These are phyloP conservation scores for Poeciliopsis paucimaculata DNA, from an alignment of 2,797 vertebrate species.

Conservation along the genomic window DNA sequence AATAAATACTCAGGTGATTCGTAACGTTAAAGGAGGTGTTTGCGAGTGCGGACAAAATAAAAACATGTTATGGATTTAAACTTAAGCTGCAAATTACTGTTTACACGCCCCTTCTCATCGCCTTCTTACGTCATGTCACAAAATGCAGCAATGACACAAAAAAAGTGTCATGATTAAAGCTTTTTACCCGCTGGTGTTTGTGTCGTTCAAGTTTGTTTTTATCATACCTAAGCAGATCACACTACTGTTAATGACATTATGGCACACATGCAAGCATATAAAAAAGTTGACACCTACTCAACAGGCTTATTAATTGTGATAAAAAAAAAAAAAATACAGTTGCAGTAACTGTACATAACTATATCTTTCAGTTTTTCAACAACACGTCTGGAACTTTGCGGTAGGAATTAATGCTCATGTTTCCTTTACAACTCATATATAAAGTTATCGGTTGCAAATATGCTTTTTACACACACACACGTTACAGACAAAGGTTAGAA, in stretches of 20 bases:
- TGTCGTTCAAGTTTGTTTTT: neutral
- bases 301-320: slow-evolving; percentile 19
- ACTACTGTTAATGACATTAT: neutral
- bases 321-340: neutral
- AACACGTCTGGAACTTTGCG: neutral
- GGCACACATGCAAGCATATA: neutral
- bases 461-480: too few species aligned
- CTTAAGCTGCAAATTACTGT: slow-evolving; percentile 76
- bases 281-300: slow-evolving; percentile 4
- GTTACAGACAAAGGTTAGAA: too few species aligned
- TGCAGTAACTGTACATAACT: slow-evolving; percentile 1
- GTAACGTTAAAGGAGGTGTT: slow-evolving; percentile 38
- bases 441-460: neutral
- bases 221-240: neutral
- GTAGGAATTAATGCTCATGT: neutral
- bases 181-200: slow-evolving; percentile 48
- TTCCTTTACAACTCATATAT: neutral
- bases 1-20: slow-evolving; percentile 49
- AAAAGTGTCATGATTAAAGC: slow-evolving; percentile 39
- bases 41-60: slow-evolving; percentile 61
- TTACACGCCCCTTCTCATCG: slow-evolving; percentile 67
- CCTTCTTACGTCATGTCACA: slow-evolving; percentile 67
- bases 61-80: slow-evolving; percentile 76
- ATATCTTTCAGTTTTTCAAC: slow-evolving; percentile 19
- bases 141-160: slow-evolving; percentile 46